Evolutionary conservation across 53 echinoderm and acorn worm genomes (phyloP).

Genomic region (Echinometra lucunter): DNA sequence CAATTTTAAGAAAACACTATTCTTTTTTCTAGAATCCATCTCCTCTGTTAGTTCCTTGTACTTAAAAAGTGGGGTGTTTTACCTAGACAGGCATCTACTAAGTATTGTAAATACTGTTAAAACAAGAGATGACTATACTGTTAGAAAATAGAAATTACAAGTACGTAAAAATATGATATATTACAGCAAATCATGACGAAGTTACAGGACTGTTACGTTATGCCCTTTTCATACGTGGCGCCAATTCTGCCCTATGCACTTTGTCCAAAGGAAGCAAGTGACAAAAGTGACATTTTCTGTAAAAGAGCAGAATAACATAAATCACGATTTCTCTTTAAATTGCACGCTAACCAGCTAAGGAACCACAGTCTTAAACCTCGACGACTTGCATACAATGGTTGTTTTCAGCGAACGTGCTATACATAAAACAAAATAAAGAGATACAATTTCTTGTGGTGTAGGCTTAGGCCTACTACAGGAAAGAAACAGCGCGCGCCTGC

Average conservation of each 20-base stretch:
- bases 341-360: neutral
- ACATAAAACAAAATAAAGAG: neutral
- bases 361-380: neutral
- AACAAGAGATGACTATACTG: no score
- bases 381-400: neutral
- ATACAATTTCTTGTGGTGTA: neutral
- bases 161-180: neutral
- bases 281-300: no score
- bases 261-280: no score
- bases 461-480: no score
- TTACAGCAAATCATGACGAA: no score
- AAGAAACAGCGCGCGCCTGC: neutral
- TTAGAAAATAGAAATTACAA: no score
- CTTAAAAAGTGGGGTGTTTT: neutral
- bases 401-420: neutral
- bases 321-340: constrained; percentile 4
- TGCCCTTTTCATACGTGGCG: neutral
- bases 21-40: neutral
- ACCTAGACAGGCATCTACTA: neutral
- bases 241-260: no score
- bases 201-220: neutral
- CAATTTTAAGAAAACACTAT: neutral
- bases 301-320: no score
- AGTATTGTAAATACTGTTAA: no score
- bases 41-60: neutral